A percentile compares a stretch with the other conserved stretches of the same genome.
Evolutionary conservation across 2,888 invertebrate species (phyloP).

Genomic region (Sylvicola fuscatus): DNA sequence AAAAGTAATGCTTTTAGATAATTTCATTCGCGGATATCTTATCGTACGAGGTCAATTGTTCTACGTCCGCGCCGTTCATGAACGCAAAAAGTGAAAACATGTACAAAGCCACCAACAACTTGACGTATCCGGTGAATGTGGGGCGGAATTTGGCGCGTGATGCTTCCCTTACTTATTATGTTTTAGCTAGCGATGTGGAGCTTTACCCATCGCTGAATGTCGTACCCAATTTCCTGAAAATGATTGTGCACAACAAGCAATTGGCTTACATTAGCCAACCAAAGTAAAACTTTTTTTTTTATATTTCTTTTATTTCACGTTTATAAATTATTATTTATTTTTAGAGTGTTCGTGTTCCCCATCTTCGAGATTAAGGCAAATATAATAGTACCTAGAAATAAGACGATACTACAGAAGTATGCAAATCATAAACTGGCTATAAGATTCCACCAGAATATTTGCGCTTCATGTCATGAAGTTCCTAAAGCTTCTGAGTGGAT

Average conservation of each 20-base stretch:
- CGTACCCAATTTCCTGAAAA: constrained; percentile 53
- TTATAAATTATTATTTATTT: no score
- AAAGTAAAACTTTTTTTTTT: constrained; percentile 3
- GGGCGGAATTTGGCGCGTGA: constrained; percentile 68
- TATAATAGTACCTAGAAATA: constrained; percentile 11
- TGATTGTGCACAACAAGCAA: constrained; percentile 46
- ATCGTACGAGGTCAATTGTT: no score
- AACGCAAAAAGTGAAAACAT: constrained; percentile 30
- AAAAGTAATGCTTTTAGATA: not conserved
- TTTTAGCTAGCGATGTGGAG: constrained; percentile 72
- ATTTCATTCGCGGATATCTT: constrained; percentile 35
- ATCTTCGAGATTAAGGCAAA: constrained; percentile 52
- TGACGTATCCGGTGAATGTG: constrained; percentile 73
- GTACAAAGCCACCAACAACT: constrained; percentile 49
- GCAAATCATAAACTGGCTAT: constrained; percentile 8
- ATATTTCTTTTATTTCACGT: no score
- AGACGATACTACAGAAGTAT: constrained; percentile 12
- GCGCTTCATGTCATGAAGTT: constrained; percentile 12
- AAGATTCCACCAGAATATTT: constrained; percentile 13
- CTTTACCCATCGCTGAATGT: constrained; percentile 67
- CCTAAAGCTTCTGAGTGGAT: constrained; percentile 10
- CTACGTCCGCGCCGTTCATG: no score
- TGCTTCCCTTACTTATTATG: constrained; percentile 53
- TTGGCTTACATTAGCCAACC: constrained; percentile 20
- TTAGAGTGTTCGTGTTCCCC: constrained; percentile 56